A percentile compares a stretch with the other conserved stretches of the same genome.
Evolutionary conservation across 1,140 invertebrate genomes (phyloP).

Genomic region (Onthophagus taurus): DNA sequence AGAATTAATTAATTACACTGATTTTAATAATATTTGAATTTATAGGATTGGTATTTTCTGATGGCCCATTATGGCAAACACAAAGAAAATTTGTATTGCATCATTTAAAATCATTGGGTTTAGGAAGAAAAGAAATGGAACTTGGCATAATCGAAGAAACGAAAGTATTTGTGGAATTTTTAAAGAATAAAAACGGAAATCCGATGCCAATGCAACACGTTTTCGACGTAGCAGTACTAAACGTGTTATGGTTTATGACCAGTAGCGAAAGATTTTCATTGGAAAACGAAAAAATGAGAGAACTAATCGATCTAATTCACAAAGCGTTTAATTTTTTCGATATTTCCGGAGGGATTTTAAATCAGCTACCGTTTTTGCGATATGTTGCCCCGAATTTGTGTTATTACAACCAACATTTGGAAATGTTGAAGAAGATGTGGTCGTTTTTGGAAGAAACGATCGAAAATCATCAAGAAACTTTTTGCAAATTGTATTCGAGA

Average conservation of each 20-base stretch:
- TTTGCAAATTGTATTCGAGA: conserved; percentile 16
- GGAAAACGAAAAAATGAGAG: conserved; percentile 41
- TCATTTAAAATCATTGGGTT: conserved; percentile 51
- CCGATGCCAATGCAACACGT: conserved; percentile 41
- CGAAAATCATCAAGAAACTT: conserved; percentile 22
- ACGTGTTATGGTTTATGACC: conserved; percentile 62
- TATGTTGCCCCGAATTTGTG: conserved; percentile 47
- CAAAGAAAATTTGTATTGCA: conserved; percentile 50
- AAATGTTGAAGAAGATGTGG: conserved; percentile 17
- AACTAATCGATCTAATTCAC: conserved; percentile 45
- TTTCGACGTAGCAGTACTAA: conserved; percentile 54
- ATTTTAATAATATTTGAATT: too few relatives aligned
- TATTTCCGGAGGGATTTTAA: conserved; percentile 56
- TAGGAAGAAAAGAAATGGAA: conserved; percentile 50
- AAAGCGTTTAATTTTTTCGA: conserved; percentile 50
- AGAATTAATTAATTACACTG: too few relatives aligned
- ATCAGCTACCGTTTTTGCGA: conserved; percentile 53
- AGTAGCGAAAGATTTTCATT: conserved; percentile 54
- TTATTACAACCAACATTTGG: conserved; percentile 45
- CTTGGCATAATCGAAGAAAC: conserved; percentile 48
- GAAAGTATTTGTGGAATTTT: conserved; percentile 39
- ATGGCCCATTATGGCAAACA: conserved; percentile 50
- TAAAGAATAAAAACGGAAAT: conserved; percentile 24
- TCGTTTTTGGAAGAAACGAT: conserved; percentile 24
- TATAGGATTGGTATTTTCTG: conserved; percentile 54